Base-by-base conservation (phyloP, 2,113 vertebrate genomes). In the Cepphus grylle region DNA sequence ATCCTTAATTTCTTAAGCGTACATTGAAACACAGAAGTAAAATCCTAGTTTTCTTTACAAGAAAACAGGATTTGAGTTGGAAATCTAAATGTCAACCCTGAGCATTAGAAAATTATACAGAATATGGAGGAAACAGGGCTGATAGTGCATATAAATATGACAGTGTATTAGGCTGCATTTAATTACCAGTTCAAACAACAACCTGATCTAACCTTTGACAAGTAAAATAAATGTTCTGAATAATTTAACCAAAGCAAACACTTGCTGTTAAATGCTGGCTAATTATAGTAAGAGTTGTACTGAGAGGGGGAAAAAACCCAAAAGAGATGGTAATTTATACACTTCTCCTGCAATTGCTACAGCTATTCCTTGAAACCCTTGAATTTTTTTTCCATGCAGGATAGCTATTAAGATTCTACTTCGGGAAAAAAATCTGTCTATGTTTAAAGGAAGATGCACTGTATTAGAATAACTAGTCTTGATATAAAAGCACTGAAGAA, bases 171-270 rank as follows among this genome's bases (percentile, higher is more conserved):
- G 97, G 88, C 95, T 98, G 96, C 94, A 97, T 98, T 98, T 98
- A 98, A 98, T 98, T 97, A 98, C 95, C 95, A 97, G 96, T 98
- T 98, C 98, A 98, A 98, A 98, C 97, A 98, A 98, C 97, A 98
- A 98, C 98, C 98, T 98, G 97, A 98, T 98, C 98, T 98, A 98
- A 98, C 98, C 98, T 98, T 97, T 98, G 98, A 98, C 98, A 98
- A 99, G 97, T 97, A 98, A 98, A 98, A 98, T 98, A 98, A 98
- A 98, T 98, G 98, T 98, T 98, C 97, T 98, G 98, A 99, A 99
- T 98, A 98, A 98, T 98, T 98, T 97, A 98, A 98, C 98, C 98
- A 99, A 98, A 98, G 98, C 96, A 99, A 99, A 99, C 98, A 98
- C 98, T 99, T 99, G 97, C 97, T 98, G 98, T 98, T 99, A 98